Evolutionary conservation across 2,113 vertebrate species (phyloP).

Genomic region (Microtus oregoni): DNA sequence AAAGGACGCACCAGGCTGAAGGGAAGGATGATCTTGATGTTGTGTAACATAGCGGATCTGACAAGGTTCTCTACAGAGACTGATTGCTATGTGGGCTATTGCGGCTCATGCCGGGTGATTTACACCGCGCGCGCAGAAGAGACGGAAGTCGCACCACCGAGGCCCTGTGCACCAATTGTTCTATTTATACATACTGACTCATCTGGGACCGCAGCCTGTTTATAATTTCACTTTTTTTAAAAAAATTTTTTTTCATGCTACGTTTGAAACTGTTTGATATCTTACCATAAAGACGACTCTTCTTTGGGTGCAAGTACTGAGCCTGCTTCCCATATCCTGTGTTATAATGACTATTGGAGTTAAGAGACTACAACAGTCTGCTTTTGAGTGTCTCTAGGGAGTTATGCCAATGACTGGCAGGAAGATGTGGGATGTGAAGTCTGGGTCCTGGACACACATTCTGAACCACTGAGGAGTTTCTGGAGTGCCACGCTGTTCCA

Average conservation of each 20-base stretch:
- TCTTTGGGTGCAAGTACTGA: slow-evolving; percentile 10
- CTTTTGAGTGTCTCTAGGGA: not conserved
- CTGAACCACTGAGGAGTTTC: not conserved
- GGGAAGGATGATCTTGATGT: slow-evolving; percentile 65
- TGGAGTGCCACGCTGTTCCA: not conserved
- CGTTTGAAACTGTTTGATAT: slow-evolving; percentile 32
- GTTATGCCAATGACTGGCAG: not conserved
- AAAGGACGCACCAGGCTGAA: not conserved
- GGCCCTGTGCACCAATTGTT: slow-evolving; percentile 6
- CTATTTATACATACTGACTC: slow-evolving; percentile 77
- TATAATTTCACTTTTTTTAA: slow-evolving; percentile 71
- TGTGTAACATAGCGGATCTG: slow-evolving; percentile 49
- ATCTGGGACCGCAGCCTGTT: slow-evolving; percentile 66
- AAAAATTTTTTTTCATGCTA: slow-evolving; percentile 70
- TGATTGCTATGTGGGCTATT: slow-evolving; percentile 59
- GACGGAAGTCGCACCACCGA: slow-evolving; percentile 7
- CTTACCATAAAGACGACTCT: slow-evolving; percentile 42
- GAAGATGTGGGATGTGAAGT: not conserved
- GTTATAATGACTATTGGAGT: not conserved
- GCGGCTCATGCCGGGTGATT: slow-evolving; percentile 74
- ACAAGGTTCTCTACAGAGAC: slow-evolving; percentile 51
- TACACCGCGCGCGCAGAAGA: slow-evolving; percentile 28
- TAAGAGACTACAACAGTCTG: not conserved
- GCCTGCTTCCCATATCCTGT: not conserved
- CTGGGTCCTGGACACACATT: not conserved